Base-by-base conservation (phyloP, 1,140 invertebrate species). In the Aphelenchoides avenae region DNA sequence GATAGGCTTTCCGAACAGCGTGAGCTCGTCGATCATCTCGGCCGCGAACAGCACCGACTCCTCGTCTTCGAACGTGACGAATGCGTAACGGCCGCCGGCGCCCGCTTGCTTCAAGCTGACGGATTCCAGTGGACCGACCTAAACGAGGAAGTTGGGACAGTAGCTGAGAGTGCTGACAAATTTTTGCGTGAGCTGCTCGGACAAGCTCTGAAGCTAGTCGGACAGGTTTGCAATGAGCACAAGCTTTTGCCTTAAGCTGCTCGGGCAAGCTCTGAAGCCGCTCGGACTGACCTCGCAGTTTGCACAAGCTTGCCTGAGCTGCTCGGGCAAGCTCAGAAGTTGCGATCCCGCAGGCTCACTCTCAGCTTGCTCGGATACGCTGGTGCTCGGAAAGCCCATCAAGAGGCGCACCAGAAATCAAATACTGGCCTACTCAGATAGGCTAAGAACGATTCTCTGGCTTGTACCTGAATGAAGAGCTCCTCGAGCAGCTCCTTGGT, bases 41-140 rank as follows among this genome's bases (percentile, higher is more conserved):
- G 56, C 43, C 13, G 61, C 59, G 29, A 64, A 64, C 5, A 54
- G 29, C 4, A 64, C 62, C 18, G 61, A 42, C 36, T 49, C 59
- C 31, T 62, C 58, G 31, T 64, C 62, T 40, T 65, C 37, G 37
- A 64, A 64, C 50, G 60, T 52, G 15, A 64, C 39, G 42, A 64
- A 52, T 11, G 62, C 62, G 27, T 36, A 64, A 20, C n/a, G 39
- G 1, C 37, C 29, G 20, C 18, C 13, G 3, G 11, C 20, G 2
- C 4, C 3, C 20, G 27, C n/a, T n/a, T 53, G 2, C 4, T 55
- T 11, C 11, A 29, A 22, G 3, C 3, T 11, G 3, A 3, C 13
- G 11, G 5, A 3, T 15, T 41, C 39, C 3, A 44, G 56, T 11
- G 7, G 48, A 0, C 39, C 42, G 15, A 27, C 39, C 29, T 52